These are phyloP conservation scores for Anolis sagrei DNA, from an alignment of 2,113 vertebrate genomes.

Conservation along the genomic window DNA sequence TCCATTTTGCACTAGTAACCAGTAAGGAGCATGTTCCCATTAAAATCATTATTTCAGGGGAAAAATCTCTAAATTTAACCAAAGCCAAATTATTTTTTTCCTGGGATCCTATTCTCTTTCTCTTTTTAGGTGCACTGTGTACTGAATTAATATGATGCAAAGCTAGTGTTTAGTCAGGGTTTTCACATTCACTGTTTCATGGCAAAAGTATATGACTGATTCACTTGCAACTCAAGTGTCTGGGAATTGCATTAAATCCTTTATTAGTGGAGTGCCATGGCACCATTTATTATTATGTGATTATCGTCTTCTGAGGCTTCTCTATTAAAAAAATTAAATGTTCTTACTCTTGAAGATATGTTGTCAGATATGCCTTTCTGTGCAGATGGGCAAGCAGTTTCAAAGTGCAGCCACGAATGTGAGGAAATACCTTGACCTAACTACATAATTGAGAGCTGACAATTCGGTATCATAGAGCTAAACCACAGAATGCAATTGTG, in stretches of 20 bases:
- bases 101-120: neutral
- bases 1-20: slow-evolving; percentile 33
- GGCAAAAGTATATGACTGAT: neutral
- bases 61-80: slow-evolving; percentile 44
- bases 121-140: neutral
- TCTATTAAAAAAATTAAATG: neutral
- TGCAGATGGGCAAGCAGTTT: neutral
- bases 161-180: neutral
- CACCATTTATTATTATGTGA: neutral
- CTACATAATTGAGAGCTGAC: neutral
- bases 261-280: neutral
- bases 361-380: neutral
- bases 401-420: neutral
- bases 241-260: neutral
- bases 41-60: slow-evolving; percentile 31
- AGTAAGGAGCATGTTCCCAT: slow-evolving; percentile 1
- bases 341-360: neutral
- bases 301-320: neutral
- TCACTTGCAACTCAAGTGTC: neutral
- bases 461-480: neutral
- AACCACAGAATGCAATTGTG: neutral
- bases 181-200: neutral
- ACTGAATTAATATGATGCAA: neutral
- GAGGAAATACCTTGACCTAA: neutral
- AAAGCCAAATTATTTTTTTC: slow-evolving; percentile 25